Evolutionary conservation across 2,113 vertebrate species (phyloP).

Genomic region (Pygathrix nemaeus): DNA sequence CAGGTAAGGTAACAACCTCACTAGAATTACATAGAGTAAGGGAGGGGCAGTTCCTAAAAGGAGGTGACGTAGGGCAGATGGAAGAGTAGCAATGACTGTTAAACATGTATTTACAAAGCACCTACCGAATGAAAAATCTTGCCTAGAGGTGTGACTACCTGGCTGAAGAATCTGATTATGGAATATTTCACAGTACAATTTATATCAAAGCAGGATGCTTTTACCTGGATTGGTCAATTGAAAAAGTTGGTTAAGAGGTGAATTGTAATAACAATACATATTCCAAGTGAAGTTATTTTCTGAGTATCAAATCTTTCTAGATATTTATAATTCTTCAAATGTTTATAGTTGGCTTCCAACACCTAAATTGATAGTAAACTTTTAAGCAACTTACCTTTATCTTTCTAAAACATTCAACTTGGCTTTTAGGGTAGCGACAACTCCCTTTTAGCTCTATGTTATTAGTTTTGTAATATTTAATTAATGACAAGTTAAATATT

Average conservation of each 20-base stretch:
- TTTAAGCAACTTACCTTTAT: conserved; percentile 4
- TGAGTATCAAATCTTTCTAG: background rate
- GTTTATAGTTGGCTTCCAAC: background rate
- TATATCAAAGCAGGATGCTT: background rate
- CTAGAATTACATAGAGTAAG: background rate
- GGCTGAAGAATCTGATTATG: background rate
- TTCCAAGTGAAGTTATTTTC: background rate
- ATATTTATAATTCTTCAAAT: background rate
- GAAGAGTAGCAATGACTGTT: background rate
- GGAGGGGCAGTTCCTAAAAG: background rate
- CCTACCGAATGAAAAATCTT: background rate
- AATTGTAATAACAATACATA: background rate
- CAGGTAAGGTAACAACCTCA: background rate
- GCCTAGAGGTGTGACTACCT: background rate
- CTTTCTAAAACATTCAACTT: background rate
- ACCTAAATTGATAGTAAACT: background rate
- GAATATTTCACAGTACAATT: background rate
- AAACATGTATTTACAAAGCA: background rate
- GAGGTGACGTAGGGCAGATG: background rate
- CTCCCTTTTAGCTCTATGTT: background rate
- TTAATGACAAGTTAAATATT: background rate
- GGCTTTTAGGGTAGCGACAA: background rate
- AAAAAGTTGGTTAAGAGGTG: background rate
- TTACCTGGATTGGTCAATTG: background rate
- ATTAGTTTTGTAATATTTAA: background rate